These are phyloP conservation scores for Spilarctia lutea DNA, from an alignment of 2,888 invertebrate genomes.

Conservation along the genomic window DNA sequence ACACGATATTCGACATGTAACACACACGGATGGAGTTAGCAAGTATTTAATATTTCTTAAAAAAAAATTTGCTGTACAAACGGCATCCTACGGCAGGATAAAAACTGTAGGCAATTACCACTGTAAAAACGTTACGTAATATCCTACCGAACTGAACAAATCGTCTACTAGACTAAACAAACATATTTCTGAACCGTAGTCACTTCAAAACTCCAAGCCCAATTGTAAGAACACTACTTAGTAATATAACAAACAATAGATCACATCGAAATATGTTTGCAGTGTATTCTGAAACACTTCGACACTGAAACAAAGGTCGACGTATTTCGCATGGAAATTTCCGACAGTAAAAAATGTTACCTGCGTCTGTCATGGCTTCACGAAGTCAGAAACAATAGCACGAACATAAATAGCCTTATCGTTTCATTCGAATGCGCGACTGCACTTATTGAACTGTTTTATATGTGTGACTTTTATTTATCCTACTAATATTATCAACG, in stretches of 20 bases:
- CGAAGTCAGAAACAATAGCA: conserved; percentile 3
- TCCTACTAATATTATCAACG: too few species aligned
- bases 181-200: not conserved
- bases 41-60: not conserved
- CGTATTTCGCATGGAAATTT: conserved; percentile 46
- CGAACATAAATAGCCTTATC: conserved; percentile 2
- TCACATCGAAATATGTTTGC: not conserved
- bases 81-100: not conserved
- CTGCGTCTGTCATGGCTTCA: conserved; percentile 10
- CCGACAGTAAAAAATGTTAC: conserved; percentile 42
- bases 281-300: conserved; percentile 21
- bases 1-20: too few species aligned
- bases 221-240: not conserved
- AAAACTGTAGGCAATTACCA: not conserved
- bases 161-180: not conserved
- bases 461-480: not conserved
- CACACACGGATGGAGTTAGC: too few species aligned
- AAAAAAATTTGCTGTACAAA: not conserved
- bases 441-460: conserved; percentile 11
- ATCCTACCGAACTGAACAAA: not conserved
- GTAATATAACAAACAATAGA: not conserved
- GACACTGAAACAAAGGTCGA: conserved; percentile 17
- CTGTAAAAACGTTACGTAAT: not conserved
- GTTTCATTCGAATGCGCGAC: conserved; percentile 2
- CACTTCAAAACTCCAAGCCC: not conserved